Evolutionary conservation across 2,797 vertebrate species (phyloP).

Genomic region (Pseudocheirus occidentalis): DNA sequence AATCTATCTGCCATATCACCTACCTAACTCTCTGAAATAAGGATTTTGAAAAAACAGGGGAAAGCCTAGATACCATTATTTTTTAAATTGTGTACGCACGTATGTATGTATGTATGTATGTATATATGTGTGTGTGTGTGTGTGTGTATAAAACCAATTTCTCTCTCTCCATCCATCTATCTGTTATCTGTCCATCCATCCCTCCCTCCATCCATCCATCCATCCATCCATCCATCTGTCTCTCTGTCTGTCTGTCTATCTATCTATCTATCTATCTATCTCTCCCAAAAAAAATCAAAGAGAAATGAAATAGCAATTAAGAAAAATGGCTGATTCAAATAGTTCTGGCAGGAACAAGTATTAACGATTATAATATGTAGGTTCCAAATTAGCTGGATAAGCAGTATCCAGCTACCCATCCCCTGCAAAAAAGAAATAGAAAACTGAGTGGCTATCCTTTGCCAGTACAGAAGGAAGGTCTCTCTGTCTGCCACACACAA

Average conservation of each 20-base stretch:
- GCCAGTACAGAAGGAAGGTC: background rate
- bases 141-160: too few relatives aligned
- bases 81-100: too few relatives aligned
- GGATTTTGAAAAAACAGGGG: background rate
- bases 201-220: too few relatives aligned
- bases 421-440: slow-evolving; percentile 32
- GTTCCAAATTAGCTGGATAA: background rate
- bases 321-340: background rate
- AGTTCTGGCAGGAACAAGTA: background rate
- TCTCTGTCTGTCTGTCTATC: too few relatives aligned
- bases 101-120: too few relatives aligned
- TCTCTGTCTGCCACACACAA: slow-evolving; percentile 4
- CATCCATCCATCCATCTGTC: too few relatives aligned
- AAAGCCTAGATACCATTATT: background rate
- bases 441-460: slow-evolving; percentile 4
- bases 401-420: background rate
- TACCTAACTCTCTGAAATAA: background rate
- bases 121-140: too few relatives aligned
- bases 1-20: background rate
- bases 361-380: slow-evolving; percentile 6
- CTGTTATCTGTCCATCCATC: too few relatives aligned
- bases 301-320: background rate
- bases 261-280: background rate
- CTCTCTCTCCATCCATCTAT: too few relatives aligned
- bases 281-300: background rate